These are phyloP conservation scores for Papilio demoleus DNA, from an alignment of 2,888 invertebrate genomes.

Conservation along the genomic window DNA sequence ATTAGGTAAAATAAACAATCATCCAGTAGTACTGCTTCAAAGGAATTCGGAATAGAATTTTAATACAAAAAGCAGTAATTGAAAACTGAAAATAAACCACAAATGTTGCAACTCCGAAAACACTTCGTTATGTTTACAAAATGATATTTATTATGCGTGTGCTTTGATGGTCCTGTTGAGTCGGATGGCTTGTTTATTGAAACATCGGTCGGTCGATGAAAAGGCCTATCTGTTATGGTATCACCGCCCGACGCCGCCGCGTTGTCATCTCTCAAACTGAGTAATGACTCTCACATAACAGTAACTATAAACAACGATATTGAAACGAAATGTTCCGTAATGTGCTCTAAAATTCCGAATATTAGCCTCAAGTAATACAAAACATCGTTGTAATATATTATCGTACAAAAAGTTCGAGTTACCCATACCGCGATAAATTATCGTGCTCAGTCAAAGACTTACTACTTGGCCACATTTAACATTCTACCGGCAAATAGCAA, in stretches of 20 bases:
- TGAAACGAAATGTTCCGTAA: conserved; percentile 6
- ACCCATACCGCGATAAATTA: too few relatives aligned
- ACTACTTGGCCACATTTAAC: too few relatives aligned
- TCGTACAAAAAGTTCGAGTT: too few relatives aligned
- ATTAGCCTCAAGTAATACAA: too few relatives aligned
- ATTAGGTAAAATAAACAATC: not conserved
- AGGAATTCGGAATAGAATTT: not conserved
- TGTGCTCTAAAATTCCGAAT: not conserved
- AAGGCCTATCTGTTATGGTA: conserved; percentile 37
- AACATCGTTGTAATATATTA: too few relatives aligned
- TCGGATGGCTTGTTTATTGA: conserved; percentile 40
- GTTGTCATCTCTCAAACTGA: conserved; percentile 36
- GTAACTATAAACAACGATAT: conserved; percentile 16
- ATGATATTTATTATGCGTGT: conserved; percentile 22
- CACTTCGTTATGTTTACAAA: conserved; percentile 20
- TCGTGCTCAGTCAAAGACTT: too few relatives aligned
- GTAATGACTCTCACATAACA: conserved; percentile 26
- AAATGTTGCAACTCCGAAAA: conserved; percentile 17
- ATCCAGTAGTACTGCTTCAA: not conserved
- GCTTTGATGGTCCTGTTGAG: conserved; percentile 18
- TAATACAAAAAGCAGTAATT: not conserved
- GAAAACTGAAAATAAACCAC: not conserved
- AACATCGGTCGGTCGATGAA: conserved; percentile 31
- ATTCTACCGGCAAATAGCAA: too few relatives aligned
- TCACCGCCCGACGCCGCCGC: conserved; percentile 16